A percentile compares a stretch with the other conserved stretches of the same genome.
These are phyloP conservation scores for Ruditapes philippinarum DNA, from an alignment of 1,140 invertebrate genomes.

Conservation along the genomic window DNA sequence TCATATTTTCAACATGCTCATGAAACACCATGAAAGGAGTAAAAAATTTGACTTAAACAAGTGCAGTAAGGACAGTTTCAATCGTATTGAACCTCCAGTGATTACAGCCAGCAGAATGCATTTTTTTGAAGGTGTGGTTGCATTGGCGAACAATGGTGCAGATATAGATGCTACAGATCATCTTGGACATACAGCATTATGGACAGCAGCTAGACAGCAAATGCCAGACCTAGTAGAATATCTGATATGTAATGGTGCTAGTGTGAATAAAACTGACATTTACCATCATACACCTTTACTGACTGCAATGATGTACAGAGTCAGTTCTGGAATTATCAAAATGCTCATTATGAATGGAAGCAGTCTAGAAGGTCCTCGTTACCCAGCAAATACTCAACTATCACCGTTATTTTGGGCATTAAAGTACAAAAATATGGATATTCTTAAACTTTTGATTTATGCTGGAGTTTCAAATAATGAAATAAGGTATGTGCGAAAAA, in stretches of 20 bases:
- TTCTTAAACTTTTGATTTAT: constrained; percentile 79
- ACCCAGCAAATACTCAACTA: constrained; percentile 73
- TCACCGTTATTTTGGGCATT: constrained; percentile 83
- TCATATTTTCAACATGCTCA: constrained; percentile 81
- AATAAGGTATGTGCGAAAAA: constrained; percentile 78
- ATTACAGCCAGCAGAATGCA: constrained; percentile 84
- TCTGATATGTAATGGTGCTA: constrained; percentile 83
- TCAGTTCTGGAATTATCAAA: constrained; percentile 81
- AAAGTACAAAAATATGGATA: constrained; percentile 81
- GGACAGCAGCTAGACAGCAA: constrained; percentile 82
- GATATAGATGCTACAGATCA: constrained; percentile 83
- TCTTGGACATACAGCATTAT: constrained; percentile 83
- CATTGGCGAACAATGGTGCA: constrained; percentile 80
- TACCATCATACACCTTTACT: constrained; percentile 81
- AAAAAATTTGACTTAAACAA: constrained; percentile 81
- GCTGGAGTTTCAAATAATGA: constrained; percentile 79
- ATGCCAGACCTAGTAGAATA: constrained; percentile 83
- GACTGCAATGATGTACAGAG: constrained; percentile 80
- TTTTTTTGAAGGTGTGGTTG: constrained; percentile 82
- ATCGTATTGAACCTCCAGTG: constrained; percentile 82
- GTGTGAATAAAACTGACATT: constrained; percentile 81
- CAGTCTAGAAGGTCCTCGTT: constrained; percentile 75
- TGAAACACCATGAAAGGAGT: constrained; percentile 80
- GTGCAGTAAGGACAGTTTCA: constrained; percentile 82
- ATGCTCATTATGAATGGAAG: constrained; percentile 82